Evolutionary conservation across 2,888 invertebrate genomes (phyloP).

Genomic region (Rhopalosiphum nymphaeae): DNA sequence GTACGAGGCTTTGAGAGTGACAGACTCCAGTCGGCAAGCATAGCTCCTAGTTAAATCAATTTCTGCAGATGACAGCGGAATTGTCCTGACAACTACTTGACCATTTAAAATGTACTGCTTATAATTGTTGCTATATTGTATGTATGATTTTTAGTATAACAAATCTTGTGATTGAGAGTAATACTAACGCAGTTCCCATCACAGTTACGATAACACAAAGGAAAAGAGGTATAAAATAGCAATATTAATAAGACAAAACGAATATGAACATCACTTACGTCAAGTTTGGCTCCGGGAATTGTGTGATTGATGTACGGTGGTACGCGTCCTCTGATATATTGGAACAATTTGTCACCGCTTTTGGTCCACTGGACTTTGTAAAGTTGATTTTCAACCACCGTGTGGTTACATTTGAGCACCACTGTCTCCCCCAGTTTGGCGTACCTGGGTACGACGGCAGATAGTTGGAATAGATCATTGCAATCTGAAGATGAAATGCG

Average conservation of each 20-base stretch:
- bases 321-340: slow-evolving; percentile 82
- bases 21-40: not conserved
- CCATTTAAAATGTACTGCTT: too few relatives aligned
- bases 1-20: not conserved
- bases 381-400: slow-evolving; percentile 79
- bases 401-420: slow-evolving; percentile 81
- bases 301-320: slow-evolving; percentile 80
- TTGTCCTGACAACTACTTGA: too few relatives aligned
- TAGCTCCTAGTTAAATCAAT: not conserved
- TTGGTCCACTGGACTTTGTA: slow-evolving; percentile 85
- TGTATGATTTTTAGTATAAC: too few relatives aligned
- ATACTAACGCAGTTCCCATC: too few relatives aligned
- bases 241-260: not conserved
- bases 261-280: slow-evolving; percentile 75
- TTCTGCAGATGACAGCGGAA: too few relatives aligned
- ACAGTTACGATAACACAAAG: too few relatives aligned
- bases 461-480: slow-evolving; percentile 72
- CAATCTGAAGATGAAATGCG: slow-evolving; percentile 37
- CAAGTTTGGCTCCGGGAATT: slow-evolving; percentile 80
- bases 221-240: too few relatives aligned
- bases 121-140: too few relatives aligned
- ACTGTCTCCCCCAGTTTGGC: slow-evolving; percentile 81
- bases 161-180: too few relatives aligned
- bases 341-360: slow-evolving; percentile 81
- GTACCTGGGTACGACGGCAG: slow-evolving; percentile 80